phyloP scores from a whole-genome alignment of 1,140 invertebrate genomes.

The Brachionus sp. region DNA sequence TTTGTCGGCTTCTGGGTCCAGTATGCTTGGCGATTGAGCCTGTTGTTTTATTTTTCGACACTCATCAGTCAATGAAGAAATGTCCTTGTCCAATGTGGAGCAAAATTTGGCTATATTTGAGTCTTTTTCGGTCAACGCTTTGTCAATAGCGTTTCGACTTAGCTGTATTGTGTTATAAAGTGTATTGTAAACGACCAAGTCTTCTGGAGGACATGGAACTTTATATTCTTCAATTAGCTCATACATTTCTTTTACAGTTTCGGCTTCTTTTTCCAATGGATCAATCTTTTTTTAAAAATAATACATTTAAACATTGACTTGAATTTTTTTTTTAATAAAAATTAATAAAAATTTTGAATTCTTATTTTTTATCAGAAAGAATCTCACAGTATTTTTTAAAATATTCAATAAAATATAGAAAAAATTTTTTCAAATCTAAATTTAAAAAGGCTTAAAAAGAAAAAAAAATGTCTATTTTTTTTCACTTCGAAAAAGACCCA shows the following conservation, averaged over 20 bases:
- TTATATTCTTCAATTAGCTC: conserved; percentile 69
- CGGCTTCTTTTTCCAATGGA: conserved; percentile 65
- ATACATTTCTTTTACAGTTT: conserved; percentile 70
- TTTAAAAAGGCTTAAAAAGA: too few species aligned
- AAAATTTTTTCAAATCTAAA: too few species aligned
- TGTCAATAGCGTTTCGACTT: conserved; percentile 59
- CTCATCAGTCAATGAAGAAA: conserved; percentile 57
- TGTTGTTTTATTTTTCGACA: conserved; percentile 59
- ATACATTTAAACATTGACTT: conserved; percentile 19
- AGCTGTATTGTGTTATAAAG: conserved; percentile 57
- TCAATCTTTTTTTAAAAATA: conserved; percentile 53
- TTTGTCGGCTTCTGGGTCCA: conserved; percentile 68
- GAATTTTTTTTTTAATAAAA: conserved; percentile 46
- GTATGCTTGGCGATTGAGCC: conserved; percentile 67
- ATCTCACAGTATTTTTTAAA: too few species aligned
- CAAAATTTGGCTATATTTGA: conserved; percentile 59
- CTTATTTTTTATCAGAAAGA: too few species aligned
- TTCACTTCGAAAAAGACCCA: too few species aligned
- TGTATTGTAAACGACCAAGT: conserved; percentile 65
- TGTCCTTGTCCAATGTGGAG: conserved; percentile 58
- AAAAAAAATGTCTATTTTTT: too few species aligned
- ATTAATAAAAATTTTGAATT: too few species aligned
- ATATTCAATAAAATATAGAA: too few species aligned
- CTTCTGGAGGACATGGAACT: conserved; percentile 66
- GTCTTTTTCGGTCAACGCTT: conserved; percentile 58